Base-by-base conservation (phyloP, 2,113 vertebrate species). In the Gracilinanus agilis region DNA sequence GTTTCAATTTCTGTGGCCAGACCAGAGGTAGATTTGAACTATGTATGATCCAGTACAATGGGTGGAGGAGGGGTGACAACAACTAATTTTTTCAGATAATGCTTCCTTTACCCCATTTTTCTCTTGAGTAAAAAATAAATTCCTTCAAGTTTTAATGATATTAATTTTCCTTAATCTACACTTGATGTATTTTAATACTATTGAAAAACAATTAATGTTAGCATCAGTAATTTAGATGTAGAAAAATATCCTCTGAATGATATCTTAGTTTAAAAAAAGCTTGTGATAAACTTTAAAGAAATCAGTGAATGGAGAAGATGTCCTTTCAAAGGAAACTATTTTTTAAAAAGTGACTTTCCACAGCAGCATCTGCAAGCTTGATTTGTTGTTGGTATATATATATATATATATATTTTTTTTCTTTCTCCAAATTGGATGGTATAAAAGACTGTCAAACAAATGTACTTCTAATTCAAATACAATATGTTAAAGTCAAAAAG, bases 201-300 rank as follows among this genome's bases (percentile, higher is more conserved):
- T 95, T 97, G 91, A 97, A 97, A 94, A 97, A 97, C 95, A 97
- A 97, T 95, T 96, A 90, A 95, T 97, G 92, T 93, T 92, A 49
- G 19, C 93, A 94, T 96, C 97, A 95, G 61, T 55, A 94, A 95
- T 34, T 2, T 27, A 96, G 93, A 96, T 94, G 89, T 49, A 97
- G 97, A 97, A 95, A 97, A 91, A 19, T 2, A 96, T 95, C 95
- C 96, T 94, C 27, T 96, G 96, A 98, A 97, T 16, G 54, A 97
- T 24, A 16, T 53, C n/a, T 97, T 93, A 34, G 55, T 92, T 96
- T n/a, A 61, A 44, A 92, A 95, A 97, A 98, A 91, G 24, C 75
- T 44, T 95, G 94, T 55, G 93, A 49, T 96, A 19, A 3, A 94
- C 54, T 92, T 93, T 88, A 94, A 96, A 91, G 1, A 96, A 96